Base-by-base conservation (phyloP, 2,113 vertebrate species). In the Xyrauchen texanus region DNA sequence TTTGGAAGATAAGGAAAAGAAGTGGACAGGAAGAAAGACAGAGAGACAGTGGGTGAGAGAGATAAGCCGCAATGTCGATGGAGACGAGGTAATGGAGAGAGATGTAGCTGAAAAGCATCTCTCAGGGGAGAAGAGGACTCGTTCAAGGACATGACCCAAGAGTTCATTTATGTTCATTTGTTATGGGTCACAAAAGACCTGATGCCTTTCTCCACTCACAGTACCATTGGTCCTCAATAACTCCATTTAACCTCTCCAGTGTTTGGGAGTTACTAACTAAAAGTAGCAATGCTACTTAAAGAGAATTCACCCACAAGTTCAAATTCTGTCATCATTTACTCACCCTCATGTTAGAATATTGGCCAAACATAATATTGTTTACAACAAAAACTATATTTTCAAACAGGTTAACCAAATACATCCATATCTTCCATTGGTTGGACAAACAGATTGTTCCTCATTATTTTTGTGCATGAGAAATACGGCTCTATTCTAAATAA, bases 91-190 rank as follows among this genome's bases (percentile, higher is more conserved):
- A 57, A 77, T 73, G 60, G 62, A 72, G 75, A 77, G 57, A 78
- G 62, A 58, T 55, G 45, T n/a, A 78, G 73, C 42, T 34, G 58
- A 83, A 72, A 76, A 51, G 81, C n/a, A 63, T 51, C 57, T 49
- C 79, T 77, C 68, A 58, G 66, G 77, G 67, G 68, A 72, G 68
- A 72, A 58, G 64, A 55, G 78, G 76, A 53, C 69, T 68, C 42
- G 63, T 67, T 84, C 77, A 87, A 85, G 85, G 85, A 85, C 82
- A 72, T 67, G 70, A 34, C 75, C 80, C 70, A 58, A 34, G 8
- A 60, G 75, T 68, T 78, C 61, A 83, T 86, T 87, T 77, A 81
- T 87, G 77, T 79, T 72, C 76, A 55, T 81, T 78, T 82, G 69
- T 80, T 83, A 70, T 66, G 79, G 81, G 73, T 82, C 76, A 84